phyloP scores from a whole-genome alignment of 2,113 vertebrate genomes.

The Corythornis madagascariensis region DNA sequence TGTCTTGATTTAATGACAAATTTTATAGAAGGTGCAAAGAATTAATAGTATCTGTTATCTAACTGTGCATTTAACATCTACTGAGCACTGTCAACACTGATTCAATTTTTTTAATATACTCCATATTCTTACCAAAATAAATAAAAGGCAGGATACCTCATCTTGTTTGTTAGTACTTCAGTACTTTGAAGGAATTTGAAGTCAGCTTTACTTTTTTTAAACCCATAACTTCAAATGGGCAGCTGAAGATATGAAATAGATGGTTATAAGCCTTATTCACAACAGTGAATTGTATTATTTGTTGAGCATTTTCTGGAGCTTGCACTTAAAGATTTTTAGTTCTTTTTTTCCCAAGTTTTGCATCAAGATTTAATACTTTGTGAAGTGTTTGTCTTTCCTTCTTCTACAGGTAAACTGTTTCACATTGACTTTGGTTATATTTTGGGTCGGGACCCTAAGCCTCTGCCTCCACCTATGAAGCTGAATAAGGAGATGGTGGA shows the following conservation, averaged over 20 bases:
- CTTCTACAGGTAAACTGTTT: conserved; percentile 89
- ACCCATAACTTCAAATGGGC: not conserved
- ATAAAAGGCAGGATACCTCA: not conserved
- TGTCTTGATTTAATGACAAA: not conserved
- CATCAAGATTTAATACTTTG: not conserved
- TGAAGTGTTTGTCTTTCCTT: not conserved
- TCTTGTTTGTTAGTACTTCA: not conserved
- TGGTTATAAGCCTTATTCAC: not conserved
- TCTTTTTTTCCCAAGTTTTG: not conserved
- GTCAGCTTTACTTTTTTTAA: not conserved
- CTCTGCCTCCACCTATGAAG: conserved; percentile 97
- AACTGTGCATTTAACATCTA: not conserved
- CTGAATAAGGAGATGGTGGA: conserved; percentile 99
- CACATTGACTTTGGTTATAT: conserved; percentile 99
- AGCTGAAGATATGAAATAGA: not conserved
- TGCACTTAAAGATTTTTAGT: not conserved
- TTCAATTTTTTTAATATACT: not conserved
- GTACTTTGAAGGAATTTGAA: not conserved
- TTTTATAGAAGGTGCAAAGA: not conserved
- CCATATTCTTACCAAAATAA: no score
- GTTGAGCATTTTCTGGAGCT: not conserved
- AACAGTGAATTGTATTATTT: not conserved
- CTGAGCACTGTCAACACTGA: not conserved
- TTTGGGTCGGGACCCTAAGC: conserved; percentile 96
- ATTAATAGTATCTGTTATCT: not conserved